A percentile compares a stretch with the other conserved stretches of the same genome.
These are phyloP conservation scores for Cervus canadensis DNA, from an alignment of 2,113 vertebrate species.

Conservation along the genomic window DNA sequence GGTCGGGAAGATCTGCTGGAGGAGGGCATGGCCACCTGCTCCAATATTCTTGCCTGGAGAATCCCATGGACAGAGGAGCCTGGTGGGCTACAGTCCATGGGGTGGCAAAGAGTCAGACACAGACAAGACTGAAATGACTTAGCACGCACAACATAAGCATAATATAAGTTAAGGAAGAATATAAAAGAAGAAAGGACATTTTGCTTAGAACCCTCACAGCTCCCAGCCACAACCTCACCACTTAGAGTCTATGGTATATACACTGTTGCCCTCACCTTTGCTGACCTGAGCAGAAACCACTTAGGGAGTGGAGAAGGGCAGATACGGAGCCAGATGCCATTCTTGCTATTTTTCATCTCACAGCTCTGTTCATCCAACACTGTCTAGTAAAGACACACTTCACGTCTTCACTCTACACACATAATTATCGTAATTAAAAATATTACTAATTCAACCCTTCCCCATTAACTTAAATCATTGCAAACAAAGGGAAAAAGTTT, in stretches of 20 bases:
- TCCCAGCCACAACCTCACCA: background rate
- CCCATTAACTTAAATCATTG: background rate
- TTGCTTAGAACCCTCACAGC: background rate
- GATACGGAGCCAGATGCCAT: background rate
- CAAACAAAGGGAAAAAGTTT: background rate
- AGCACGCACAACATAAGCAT: background rate
- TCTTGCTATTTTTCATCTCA: background rate
- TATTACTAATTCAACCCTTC: background rate
- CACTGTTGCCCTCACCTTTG: background rate
- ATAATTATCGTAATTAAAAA: background rate
- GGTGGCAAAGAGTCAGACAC: background rate
- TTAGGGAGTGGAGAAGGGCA: background rate
- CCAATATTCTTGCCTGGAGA: background rate
- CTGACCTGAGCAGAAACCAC: background rate
- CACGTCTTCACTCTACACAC: background rate
- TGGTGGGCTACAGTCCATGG: background rate
- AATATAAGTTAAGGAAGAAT: background rate
- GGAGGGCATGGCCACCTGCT: background rate
- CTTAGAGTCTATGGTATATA: fast-evolving
- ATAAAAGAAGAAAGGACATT: background rate
- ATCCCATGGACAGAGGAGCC: background rate
- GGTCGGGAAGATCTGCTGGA: background rate
- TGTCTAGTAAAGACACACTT: background rate
- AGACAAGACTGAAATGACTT: background rate
- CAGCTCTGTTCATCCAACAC: background rate